Evolutionary conservation across 2,113 vertebrate genomes (phyloP).

Genomic region (Sylvietta virens): DNA sequence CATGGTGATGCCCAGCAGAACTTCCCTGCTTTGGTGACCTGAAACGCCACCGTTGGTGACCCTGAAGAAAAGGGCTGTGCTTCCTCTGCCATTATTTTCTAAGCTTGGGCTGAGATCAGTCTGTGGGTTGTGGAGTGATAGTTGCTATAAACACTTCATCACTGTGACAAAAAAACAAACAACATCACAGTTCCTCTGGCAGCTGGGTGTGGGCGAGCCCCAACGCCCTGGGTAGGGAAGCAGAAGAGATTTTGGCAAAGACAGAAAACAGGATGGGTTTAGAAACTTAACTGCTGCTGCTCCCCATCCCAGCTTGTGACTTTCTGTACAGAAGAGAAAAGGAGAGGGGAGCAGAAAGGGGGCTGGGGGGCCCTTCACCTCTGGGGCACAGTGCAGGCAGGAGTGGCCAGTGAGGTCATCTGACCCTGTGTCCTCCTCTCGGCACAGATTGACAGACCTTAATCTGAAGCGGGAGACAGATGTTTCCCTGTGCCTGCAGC

Average conservation of each 20-base stretch:
- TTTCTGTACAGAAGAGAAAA: not conserved
- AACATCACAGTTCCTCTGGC: not conserved
- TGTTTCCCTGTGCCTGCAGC: not conserved
- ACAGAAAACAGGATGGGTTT: not conserved
- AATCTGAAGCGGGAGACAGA: not conserved
- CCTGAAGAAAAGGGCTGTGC: not conserved
- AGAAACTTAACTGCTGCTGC: not conserved
- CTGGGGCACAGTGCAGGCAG: not conserved
- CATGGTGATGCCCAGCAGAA: not conserved
- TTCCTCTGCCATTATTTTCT: not conserved
- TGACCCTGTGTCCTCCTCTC: not conserved
- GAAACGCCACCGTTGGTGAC: not conserved
- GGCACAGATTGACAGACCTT: not conserved
- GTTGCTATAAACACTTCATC: slow-evolving; percentile 58
- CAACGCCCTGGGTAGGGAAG: not conserved
- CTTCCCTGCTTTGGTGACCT: not conserved
- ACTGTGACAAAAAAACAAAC: slow-evolving; percentile 24
- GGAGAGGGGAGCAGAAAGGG: not conserved
- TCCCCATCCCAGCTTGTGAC: not conserved
- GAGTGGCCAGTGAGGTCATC: not conserved
- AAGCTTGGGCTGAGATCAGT: not conserved
- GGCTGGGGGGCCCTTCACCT: not conserved
- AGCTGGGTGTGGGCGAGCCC: not conserved
- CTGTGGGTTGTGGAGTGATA: not conserved
- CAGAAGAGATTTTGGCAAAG: slow-evolving; percentile 42